Percentiles rank a stretch among this genome's conserved stretches.
Conservation (phyloP, 1,140 invertebrate species). For the Belonocnema kinseyi region DNA sequence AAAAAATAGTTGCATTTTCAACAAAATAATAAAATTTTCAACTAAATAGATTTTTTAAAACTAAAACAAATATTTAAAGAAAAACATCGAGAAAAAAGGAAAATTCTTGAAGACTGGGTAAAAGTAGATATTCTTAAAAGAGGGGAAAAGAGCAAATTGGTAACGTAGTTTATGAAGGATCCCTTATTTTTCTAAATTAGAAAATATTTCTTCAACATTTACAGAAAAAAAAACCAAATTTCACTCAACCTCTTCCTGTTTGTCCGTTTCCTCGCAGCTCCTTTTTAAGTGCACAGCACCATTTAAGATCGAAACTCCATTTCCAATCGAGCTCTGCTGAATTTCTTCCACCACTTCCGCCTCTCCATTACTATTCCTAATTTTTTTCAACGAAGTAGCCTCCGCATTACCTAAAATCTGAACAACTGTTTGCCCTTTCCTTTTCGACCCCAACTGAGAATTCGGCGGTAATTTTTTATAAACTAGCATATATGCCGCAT, state of each 20-base stretch:
- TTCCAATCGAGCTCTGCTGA: neutral
- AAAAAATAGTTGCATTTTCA: too few relatives aligned
- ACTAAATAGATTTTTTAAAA: too few relatives aligned
- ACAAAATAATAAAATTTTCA: too few relatives aligned
- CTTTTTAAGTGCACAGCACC: neutral
- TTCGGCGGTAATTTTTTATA: slow-evolving; percentile 70
- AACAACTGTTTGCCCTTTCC: neutral
- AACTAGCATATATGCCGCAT: slow-evolving; percentile 83
- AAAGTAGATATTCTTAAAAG: too few relatives aligned
- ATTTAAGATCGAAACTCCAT: neutral
- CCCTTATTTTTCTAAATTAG: neutral
- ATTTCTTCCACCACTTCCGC: neutral
- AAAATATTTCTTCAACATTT: neutral
- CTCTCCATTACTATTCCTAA: neutral
- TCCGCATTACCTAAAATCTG: slow-evolving; percentile 10
- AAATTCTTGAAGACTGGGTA: too few relatives aligned
- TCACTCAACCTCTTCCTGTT: neutral
- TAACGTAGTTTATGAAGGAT: too few relatives aligned
- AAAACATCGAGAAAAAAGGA: too few relatives aligned
- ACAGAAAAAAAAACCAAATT: neutral
- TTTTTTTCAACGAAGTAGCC: slow-evolving; percentile 27
- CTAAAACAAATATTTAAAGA: too few relatives aligned
- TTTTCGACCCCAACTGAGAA: neutral
- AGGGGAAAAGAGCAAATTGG: too few relatives aligned
- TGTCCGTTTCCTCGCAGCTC: slow-evolving; percentile 5